phyloP scores from a whole-genome alignment of 2,888 invertebrate genomes.

The Chymomyza fuscimana region DNA sequence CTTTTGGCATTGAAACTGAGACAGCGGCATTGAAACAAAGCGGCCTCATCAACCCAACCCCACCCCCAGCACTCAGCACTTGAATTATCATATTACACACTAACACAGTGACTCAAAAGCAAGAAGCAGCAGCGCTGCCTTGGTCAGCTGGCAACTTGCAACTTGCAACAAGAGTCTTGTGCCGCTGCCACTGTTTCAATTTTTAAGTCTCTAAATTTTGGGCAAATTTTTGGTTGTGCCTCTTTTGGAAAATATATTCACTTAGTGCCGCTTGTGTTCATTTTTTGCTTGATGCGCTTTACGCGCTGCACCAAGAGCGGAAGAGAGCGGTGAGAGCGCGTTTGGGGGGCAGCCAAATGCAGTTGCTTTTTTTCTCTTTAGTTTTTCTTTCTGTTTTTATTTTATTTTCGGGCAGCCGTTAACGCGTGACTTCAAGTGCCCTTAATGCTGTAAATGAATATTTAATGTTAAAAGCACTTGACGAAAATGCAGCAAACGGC shows the following conservation, averaged over 20 bases:
- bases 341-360: neutral
- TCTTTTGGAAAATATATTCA: slow-evolving; percentile 55
- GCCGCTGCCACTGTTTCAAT: neutral
- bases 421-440: slow-evolving; percentile 74
- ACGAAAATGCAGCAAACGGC: slow-evolving; percentile 66
- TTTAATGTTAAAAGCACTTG: slow-evolving; percentile 75
- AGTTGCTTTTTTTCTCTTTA: slow-evolving; percentile 26
- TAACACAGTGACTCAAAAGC: neutral
- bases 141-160: slow-evolving; percentile 28
- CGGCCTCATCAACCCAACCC: neutral
- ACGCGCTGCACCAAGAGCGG: slow-evolving; percentile 33
- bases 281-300: slow-evolving; percentile 71
- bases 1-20: slow-evolving; percentile 23
- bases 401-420: slow-evolving; percentile 43
- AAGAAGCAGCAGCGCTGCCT: slow-evolving; percentile 7
- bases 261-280: slow-evolving; percentile 67
- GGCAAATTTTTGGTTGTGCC: slow-evolving; percentile 5
- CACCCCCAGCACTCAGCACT: neutral
- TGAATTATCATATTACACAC: neutral
- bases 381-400: slow-evolving; percentile 1
- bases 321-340: neutral
- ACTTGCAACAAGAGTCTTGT: too few species aligned
- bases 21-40: slow-evolving; percentile 25
- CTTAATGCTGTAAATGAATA: slow-evolving; percentile 76
- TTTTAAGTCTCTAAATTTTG: neutral